phyloP scores from a whole-genome alignment of 30 jellyfish, hydroid and myxozoan genomes.

The Cassiopea xamachana region DNA sequence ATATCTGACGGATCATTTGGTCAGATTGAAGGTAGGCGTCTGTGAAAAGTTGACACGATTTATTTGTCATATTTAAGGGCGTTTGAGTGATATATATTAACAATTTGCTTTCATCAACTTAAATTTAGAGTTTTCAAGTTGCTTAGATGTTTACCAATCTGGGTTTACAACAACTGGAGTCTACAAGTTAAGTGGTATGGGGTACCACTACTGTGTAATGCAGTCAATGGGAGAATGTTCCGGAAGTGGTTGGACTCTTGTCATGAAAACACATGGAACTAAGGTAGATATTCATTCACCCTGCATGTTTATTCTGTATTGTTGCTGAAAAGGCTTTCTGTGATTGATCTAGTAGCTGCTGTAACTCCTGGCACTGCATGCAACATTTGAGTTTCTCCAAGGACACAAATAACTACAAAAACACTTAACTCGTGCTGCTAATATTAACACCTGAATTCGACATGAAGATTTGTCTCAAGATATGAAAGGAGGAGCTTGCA shows the following conservation, averaged over 20 bases:
- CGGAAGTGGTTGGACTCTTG: conserved; percentile 29
- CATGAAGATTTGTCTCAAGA: no score
- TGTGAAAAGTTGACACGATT: no score
- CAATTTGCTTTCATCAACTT: neutral
- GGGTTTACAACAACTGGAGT: conserved; percentile 43
- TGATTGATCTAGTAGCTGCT: no score
- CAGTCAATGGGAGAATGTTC: conserved; percentile 26
- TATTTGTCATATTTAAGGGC: neutral
- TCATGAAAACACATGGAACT: neutral
- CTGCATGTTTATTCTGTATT: neutral
- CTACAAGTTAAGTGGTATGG: conserved; percentile 38
- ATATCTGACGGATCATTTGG: no score
- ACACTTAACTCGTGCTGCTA: no score
- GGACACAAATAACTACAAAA: no score
- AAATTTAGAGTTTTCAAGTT: conserved; percentile 38
- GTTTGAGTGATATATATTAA: neutral
- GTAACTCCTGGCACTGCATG: no score
- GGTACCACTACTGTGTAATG: conserved; percentile 51
- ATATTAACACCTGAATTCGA: no score
- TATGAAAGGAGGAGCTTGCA: no score
- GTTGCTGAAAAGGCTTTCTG: neutral
- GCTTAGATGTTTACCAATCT: conserved; percentile 25
- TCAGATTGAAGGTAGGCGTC: no score
- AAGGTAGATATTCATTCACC: neutral
- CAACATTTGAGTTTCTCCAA: no score